Conservation (phyloP, 35 echinoderm and acorn worm genomes). For the Patiria miniata region DNA sequence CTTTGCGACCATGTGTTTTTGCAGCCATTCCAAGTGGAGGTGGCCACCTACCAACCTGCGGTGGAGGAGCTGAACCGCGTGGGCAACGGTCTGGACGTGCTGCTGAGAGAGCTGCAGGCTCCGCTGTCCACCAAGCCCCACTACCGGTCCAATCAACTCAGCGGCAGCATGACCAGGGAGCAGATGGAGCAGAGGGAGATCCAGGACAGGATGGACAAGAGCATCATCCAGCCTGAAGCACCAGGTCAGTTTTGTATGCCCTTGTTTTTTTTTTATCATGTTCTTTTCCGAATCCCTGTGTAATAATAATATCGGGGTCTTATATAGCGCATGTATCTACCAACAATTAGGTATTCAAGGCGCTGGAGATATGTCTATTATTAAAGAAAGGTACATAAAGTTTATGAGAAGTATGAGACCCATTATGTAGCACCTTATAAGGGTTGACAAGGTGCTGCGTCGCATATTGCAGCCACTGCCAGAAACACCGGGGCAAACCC, state of each 20-base stretch:
- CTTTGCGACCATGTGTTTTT: no score
- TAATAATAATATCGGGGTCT: no score
- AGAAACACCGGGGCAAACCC: no score
- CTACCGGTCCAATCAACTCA: conserved; percentile 73
- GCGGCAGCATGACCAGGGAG: conserved; percentile 49
- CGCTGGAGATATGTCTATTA: no score
- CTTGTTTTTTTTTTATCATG: background rate
- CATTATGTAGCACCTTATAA: no score
- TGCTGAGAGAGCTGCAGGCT: conserved; percentile 65
- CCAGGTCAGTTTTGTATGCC: background rate
- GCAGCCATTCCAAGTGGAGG: conserved; percentile 91
- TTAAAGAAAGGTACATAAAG: no score
- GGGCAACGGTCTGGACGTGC: conserved; percentile 70
- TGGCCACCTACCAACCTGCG: conserved; percentile 76
- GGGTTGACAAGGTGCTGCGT: no score
- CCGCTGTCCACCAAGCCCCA: conserved; percentile 74
- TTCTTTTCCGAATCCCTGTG: background rate
- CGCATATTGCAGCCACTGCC: no score
- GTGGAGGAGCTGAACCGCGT: conserved; percentile 71
- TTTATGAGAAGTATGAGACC: no score
- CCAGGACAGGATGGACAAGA: conserved; percentile 47
- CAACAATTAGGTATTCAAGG: no score
- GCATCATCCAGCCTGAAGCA: conserved; percentile 20
- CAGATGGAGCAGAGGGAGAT: conserved; percentile 50
- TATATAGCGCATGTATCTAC: no score